Percentiles rank a stretch among this genome's conserved stretches.
Evolutionary conservation across 2,797 vertebrate genomes (phyloP).

Genomic region (Aselliscus stoliczkanus): DNA sequence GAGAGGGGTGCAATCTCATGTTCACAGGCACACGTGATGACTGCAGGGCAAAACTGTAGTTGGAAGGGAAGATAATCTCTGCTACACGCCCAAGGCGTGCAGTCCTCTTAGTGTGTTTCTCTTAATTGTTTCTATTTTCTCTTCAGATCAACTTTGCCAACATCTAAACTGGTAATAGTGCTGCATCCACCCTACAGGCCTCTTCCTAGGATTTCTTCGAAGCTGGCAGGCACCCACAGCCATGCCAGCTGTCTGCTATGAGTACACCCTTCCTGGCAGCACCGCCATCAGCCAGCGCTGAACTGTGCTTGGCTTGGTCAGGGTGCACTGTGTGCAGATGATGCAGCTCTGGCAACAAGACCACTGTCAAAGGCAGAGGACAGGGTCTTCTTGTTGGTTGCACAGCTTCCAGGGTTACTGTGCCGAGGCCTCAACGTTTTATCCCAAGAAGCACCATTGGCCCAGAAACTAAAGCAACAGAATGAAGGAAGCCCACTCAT

Average conservation of each 20-base stretch:
- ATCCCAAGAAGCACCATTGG: not conserved
- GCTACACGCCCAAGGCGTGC: rapidly evolving
- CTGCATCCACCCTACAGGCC: not conserved
- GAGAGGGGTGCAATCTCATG: rapidly evolving
- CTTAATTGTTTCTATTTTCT: not conserved
- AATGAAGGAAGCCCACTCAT: not conserved
- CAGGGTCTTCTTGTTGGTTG: not conserved
- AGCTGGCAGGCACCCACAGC: not conserved
- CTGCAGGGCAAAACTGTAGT: not conserved
- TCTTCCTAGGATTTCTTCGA: not conserved
- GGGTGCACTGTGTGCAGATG: not conserved
- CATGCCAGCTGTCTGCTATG: not conserved
- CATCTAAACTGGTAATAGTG: not conserved
- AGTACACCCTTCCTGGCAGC: not conserved
- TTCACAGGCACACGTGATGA: not conserved
- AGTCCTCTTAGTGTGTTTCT: not conserved
- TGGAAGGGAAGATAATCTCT: not conserved
- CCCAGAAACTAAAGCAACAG: not conserved
- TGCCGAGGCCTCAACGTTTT: not conserved
- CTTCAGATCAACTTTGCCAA: not conserved
- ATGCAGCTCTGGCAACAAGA: not conserved
- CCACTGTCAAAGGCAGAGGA: not conserved
- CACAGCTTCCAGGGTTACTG: not conserved
- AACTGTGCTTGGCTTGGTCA: rapidly evolving
- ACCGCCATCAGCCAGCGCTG: not conserved